phyloP scores from a whole-genome alignment of 2,797 vertebrate genomes.

The Miichthys miiuy region DNA sequence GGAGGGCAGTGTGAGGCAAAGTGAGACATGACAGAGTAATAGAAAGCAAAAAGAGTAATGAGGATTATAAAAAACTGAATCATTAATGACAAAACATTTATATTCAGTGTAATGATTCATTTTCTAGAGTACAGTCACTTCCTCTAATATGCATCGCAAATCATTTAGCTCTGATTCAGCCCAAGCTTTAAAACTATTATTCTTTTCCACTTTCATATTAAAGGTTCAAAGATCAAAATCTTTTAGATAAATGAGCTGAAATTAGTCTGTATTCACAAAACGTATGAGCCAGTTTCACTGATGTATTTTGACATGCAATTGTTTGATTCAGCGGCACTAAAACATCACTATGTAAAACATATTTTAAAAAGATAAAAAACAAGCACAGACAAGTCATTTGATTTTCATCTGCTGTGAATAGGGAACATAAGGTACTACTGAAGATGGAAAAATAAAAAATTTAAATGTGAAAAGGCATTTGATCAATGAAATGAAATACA shows the following conservation, averaged over 20 bases:
- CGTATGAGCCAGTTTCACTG: neutral
- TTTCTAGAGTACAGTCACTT: neutral
- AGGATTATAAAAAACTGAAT: neutral
- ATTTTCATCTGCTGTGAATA: neutral
- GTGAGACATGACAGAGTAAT: conserved; percentile 35
- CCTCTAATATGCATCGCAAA: neutral
- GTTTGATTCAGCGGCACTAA: neutral
- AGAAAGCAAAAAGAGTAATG: conserved; percentile 1
- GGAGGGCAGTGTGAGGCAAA: conserved; percentile 48
- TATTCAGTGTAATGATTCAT: neutral
- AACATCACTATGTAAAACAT: neutral
- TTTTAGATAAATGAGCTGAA: neutral
- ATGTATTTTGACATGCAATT: neutral
- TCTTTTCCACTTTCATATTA: neutral
- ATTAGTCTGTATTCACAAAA: neutral
- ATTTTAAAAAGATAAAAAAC: neutral
- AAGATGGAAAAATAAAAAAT: neutral
- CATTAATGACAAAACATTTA: neutral
- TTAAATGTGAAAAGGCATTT: neutral
- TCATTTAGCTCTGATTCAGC: neutral
- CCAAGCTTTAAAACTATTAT: neutral
- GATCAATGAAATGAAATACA: neutral
- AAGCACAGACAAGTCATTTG: neutral
- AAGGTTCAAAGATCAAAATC: neutral
- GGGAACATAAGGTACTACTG: neutral